Evolutionary conservation across 2,113 vertebrate genomes (phyloP), one percentile per base, ranked within the genome.

Genomic region (Rhizomys pruinosus): DNA sequence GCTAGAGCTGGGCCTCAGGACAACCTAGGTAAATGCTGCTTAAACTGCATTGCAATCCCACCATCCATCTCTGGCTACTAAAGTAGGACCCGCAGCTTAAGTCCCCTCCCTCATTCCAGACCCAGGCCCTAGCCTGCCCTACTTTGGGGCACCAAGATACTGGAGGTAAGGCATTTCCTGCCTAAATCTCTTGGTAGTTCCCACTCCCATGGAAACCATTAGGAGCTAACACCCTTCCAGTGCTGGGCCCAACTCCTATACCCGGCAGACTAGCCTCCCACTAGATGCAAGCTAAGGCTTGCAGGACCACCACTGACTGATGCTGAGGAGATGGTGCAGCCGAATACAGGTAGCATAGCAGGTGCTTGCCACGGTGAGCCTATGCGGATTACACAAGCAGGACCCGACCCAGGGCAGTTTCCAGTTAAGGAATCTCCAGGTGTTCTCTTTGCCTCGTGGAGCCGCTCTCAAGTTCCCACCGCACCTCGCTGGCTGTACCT

Each of bases 171-270:
- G 90, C 76, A 86, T 94, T 94, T 95, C 94, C 94, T 81, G 61
- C 91, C 93, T 37, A 12, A 88, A 42, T 0, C 39, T 84, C 84
- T 89, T 27, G 29, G 89, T 29, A 55, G 39, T 55, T 80, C 42
- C 77, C 47, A 93, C 55, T 93, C 72, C 86, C 91, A 68, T 90
- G 89, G 95, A 94, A 85, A 96, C 94, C 89, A 73, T 64, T 61
- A n/a, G 73, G 80, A 84, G 84, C 71, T 82, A 34, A 17, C 22
- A 15, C 2, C 55, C 9, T 55, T 52, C 25, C 11, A 1, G 6
- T 32, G 22, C 57, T 15, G 23, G 52, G 23, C 3, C 19, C 2
- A 13, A 59, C n/a, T 59, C 39, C 22, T 61, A 22, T 61, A 61
- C 59, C 59, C 59, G 15, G 59, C n/a, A n/a, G n/a, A n/a, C n/a